Evolutionary conservation across 2,888 invertebrate genomes (phyloP), one percentile per base, ranked within the genome.

Genomic region (Leptopilina drosophilae): DNA sequence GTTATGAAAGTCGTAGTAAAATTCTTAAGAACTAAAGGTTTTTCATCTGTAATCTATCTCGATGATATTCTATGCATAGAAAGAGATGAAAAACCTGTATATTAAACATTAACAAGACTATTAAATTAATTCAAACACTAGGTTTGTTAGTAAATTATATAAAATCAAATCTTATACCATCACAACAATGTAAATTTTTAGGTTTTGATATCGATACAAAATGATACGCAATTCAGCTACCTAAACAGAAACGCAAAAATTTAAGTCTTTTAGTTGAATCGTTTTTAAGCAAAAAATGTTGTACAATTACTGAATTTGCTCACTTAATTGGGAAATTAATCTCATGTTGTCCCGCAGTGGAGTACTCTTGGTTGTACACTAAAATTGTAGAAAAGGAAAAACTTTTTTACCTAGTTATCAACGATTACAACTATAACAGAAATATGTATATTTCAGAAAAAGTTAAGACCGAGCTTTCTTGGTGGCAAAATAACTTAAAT

Each of bases 151-250:
- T 82, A 20, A 81, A 78, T n/a, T 40, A 64, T 5, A 75, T 62
- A 26, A 81, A 82, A 69, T 73, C 77, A 56, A 33, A 11, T 5
- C 53, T 75, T 0, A 77, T 56, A 9, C 80, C 81, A 11, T 49
- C 46, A 5, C 53, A 56, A 65, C 64, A 46, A 66, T 77, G 79
- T 66, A 73, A 73, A 77, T 82, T 76, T 62, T 62, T 81, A 46
- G 82, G 81, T 5, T 75, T 82, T 20, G 64, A 78, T 15, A 78
- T 82, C 12, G 64, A 82, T 67, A 66, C 77, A 5, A 7, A n/a
- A 20, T 73, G 76, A 26, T 76, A 78, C 40, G 12, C 40, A 5
- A 67, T 82, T 3, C 64, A 75, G 53, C 46, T 80, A 20, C 73
- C 80, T 12, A n/a, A 67, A 0, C 26, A 81, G 49, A 80, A 81